Percentiles rank a stretch among this genome's conserved stretches.
These are phyloP conservation scores for Synodontis membranacea DNA, from an alignment of 2,113 vertebrate species.

Conservation along the genomic window DNA sequence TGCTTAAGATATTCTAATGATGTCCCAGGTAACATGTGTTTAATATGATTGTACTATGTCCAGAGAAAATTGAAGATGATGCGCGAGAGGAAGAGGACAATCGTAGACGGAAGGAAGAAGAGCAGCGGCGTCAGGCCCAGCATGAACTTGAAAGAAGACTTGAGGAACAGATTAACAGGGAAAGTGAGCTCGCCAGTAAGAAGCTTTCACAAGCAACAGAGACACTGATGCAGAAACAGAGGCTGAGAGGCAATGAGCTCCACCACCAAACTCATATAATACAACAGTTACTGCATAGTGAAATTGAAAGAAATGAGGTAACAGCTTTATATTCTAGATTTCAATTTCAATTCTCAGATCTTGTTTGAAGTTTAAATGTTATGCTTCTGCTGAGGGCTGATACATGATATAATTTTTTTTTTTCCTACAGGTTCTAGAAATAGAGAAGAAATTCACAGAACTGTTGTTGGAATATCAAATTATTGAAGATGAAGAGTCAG, in stretches of 20 bases:
- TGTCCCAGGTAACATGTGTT: background rate
- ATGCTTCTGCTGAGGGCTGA: background rate
- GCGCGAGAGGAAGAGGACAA: background rate
- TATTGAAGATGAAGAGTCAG: background rate
- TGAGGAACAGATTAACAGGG: slow-evolving; percentile 19
- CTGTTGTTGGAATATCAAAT: slow-evolving; percentile 37
- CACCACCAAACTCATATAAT: slow-evolving; percentile 20
- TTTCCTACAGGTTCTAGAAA: slow-evolving; percentile 28
- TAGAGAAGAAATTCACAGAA: slow-evolving; percentile 33
- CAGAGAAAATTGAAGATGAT: slow-evolving; percentile 20
- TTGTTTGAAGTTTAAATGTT: background rate
- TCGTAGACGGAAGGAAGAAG: background rate
- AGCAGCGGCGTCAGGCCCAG: slow-evolving; percentile 8
- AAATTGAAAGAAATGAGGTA: slow-evolving; percentile 2
- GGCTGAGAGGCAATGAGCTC: background rate
- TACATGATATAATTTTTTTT: background rate
- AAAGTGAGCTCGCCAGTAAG: background rate
- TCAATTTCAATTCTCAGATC: background rate
- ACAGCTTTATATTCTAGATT: background rate
- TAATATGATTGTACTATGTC: background rate
- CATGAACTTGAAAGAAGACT: slow-evolving; percentile 10
- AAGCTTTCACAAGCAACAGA: slow-evolving; percentile 10
- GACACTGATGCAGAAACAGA: slow-evolving; percentile 7
- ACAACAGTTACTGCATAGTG: background rate
- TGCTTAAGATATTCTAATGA: background rate